Base-by-base conservation (phyloP, 1,140 invertebrate genomes). In the Anagrus nilaparvatae region DNA sequence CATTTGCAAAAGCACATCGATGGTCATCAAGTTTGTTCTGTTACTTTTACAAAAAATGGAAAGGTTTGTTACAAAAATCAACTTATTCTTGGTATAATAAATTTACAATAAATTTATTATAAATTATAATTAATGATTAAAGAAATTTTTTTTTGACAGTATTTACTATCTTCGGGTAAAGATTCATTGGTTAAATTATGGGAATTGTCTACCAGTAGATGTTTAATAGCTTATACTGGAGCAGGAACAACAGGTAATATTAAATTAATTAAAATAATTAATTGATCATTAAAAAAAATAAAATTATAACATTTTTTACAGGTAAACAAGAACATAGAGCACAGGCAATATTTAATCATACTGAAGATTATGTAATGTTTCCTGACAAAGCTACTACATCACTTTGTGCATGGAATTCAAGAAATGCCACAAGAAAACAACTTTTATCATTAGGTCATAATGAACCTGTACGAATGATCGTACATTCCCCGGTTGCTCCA, bases 311-410 rank as follows among this genome's bases (percentile, higher is more conserved):
- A 19, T 34, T 9, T 23, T 54, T 52, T 48, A 13, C 53, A 80
- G 79, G 81, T 3, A 90, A 89, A 64, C 90, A 95, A 70, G 85
- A 92, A 49, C 88, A 94, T 58, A 79, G 87, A 58, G 87, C 92
- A 0, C 88, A 94, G 58, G 93, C 93, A 4, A 82, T 92, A 8
- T 97, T 99, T 61, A 99, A 99, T 70, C 96, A 99, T 58, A 97
- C 94, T 0, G 96, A 99, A 69, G 95, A 98, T 65, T 98, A 90
- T 66, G 92, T 98, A 0, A 76, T 99, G 60, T 97, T 97, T 58
- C 95, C 96, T 0, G 96, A 99, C 65, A 95, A 98, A 66, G 93
- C 91, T 3, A 98, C 94, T 1, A 97, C 92, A 0, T 96, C 90
- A 12, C 70, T 99, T 0, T 99, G 96, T 63, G 91, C 89, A n/a